Evolutionary conservation across 2,797 vertebrate species (phyloP).

Genomic region (Podarcis lilfordi): DNA sequence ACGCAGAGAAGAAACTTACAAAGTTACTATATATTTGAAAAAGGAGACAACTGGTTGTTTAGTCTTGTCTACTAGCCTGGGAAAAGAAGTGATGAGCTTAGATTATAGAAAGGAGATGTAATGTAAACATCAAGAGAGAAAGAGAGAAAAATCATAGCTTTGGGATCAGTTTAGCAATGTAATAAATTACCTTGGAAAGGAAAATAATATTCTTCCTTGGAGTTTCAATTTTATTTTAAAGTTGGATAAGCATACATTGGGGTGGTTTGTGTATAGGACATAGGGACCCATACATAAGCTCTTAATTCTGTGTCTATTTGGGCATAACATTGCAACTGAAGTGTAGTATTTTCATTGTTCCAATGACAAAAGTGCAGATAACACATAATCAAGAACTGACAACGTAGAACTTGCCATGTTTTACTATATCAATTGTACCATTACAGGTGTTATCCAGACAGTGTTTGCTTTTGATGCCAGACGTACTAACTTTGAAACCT

Average conservation of each 20-base stretch:
- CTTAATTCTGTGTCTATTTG: background rate
- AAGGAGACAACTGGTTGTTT: background rate
- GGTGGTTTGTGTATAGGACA: background rate
- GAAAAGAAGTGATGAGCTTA: background rate
- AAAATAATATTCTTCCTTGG: background rate
- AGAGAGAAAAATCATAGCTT: background rate
- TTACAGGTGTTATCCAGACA: background rate
- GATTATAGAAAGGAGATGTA: background rate
- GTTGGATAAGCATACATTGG: background rate
- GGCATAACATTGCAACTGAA: background rate
- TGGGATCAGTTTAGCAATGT: background rate
- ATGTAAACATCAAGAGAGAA: background rate
- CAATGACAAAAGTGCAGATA: slow-evolving; percentile 8
- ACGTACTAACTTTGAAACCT: background rate
- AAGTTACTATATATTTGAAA: background rate
- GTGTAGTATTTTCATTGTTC: background rate
- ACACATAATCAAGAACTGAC: background rate
- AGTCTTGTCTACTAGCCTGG: background rate
- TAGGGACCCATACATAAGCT: background rate
- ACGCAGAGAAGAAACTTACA: background rate
- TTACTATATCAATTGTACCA: background rate
- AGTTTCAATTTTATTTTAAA: background rate
- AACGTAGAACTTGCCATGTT: background rate
- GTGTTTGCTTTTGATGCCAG: background rate
- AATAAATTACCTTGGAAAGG: background rate